Evolutionary conservation across 2,797 vertebrate species (phyloP), one percentile per base, ranked within the genome.

Genomic region (Microctenopoma lineatum): DNA sequence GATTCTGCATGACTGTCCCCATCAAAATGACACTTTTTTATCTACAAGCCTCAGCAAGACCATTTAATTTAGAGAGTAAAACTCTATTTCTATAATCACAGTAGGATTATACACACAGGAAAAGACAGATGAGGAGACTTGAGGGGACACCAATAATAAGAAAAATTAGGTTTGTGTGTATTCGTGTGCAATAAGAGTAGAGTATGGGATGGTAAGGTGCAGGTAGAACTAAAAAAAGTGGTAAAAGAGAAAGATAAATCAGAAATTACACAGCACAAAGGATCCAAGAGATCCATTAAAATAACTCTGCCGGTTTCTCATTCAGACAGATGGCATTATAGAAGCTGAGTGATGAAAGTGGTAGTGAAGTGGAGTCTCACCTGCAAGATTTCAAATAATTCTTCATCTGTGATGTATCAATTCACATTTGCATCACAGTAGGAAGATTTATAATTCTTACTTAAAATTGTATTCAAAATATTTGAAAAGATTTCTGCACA

Each of bases 201-300:
- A 59, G 29, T 47, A 29, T 39, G 50, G 44, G 60, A 41, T 64
- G 55, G 64, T n/a, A 44, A 36, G 59, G 44, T 70, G 32, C 54
- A 41, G 41, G 55, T 26, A 36, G 41, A 59, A 60, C 60, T 48
- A 34, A 36, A 52, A 78, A 58, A 63, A 34, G 66, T 36, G 21
- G 61, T 66, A 66, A 77, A 74, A 82, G 59, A 83, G 59, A 79
- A 81, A 86, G 80, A 84, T 73, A 77, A 85, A 89, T 84, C 79
- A 81, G 81, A 91, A 89, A 88, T 89, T 66, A 80, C 74, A 81
- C 76, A 62, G 81, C 74, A 92, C 80, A 90, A 89, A 90, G 71
- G 84, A 79, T 77, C 62, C 76, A 78, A 85, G 84, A 76, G 68
- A 70, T 78, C 80, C 64, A 80, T 89, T 92, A 85, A 87, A 84